Conservation (phyloP, 2,888 invertebrate species). For the Aethes cnicana region DNA sequence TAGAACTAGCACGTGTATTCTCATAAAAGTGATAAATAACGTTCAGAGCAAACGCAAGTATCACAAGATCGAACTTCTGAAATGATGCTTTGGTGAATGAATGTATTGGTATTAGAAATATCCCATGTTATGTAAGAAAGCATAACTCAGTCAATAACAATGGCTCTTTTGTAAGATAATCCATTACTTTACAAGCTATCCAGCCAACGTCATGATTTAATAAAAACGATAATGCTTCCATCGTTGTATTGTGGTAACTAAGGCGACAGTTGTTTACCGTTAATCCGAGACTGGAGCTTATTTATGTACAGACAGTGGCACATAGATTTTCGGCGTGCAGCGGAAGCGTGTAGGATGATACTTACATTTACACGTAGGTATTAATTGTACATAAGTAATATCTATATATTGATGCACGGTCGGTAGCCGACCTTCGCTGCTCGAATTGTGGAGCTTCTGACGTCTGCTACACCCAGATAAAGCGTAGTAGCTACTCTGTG, state of each 20-base stretch:
- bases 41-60: no score
- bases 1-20: no score
- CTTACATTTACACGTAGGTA: no score
- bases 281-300: slow-evolving; percentile 22
- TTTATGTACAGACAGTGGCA: slow-evolving; percentile 13
- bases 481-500: neutral
- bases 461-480: slow-evolving; percentile 16
- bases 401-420: slow-evolving; percentile 22
- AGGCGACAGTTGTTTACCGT: slow-evolving; percentile 24
- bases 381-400: no score
- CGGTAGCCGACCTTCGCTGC: slow-evolving; percentile 15
- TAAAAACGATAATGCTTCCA: neutral
- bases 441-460: slow-evolving; percentile 16
- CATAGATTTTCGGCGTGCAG: slow-evolving; percentile 22
- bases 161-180: slow-evolving; percentile 20
- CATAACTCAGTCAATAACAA: slow-evolving; percentile 9
- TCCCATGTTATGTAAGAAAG: slow-evolving; percentile 8
- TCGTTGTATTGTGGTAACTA: slow-evolving; percentile 8
- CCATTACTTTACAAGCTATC: slow-evolving; percentile 12
- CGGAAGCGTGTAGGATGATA: slow-evolving; percentile 27
- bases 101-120: slow-evolving; percentile 7
- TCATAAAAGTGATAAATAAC: no score
- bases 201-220: slow-evolving; percentile 13
- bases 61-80: no score
- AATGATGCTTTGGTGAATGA: no score